These are phyloP conservation scores for Hofmannophila pseudospretella DNA, from an alignment of 2,888 invertebrate species.

Conservation along the genomic window DNA sequence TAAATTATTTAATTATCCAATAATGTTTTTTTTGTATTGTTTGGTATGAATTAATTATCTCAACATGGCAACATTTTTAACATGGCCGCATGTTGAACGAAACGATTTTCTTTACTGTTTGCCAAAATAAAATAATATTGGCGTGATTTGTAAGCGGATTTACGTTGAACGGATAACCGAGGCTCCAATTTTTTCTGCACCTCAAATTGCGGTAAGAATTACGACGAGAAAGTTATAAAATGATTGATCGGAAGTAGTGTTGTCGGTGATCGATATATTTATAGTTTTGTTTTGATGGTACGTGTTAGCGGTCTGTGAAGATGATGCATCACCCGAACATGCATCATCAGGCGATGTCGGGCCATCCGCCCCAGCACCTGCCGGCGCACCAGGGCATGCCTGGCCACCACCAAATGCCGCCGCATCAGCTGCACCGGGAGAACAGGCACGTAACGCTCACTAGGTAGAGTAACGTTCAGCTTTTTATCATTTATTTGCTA, in stretches of 20 bases:
- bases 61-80: slow-evolving; percentile 72
- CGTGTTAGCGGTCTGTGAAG: slow-evolving; percentile 63
- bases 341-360: slow-evolving; percentile 75
- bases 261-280: slow-evolving; percentile 36
- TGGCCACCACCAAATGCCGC: slow-evolving; percentile 80
- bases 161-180: slow-evolving; percentile 53
- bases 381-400: slow-evolving; percentile 65
- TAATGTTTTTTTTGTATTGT: not conserved
- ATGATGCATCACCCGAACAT: slow-evolving; percentile 79
- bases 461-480: slow-evolving; percentile 63
- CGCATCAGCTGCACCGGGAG: slow-evolving; percentile 82
- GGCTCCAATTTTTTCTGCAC: slow-evolving; percentile 35
- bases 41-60: not conserved
- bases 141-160: slow-evolving; percentile 60
- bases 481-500: slow-evolving; percentile 53
- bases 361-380: slow-evolving; percentile 72
- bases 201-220: slow-evolving; percentile 55
- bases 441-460: slow-evolving; percentile 75
- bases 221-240: slow-evolving; percentile 11
- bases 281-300: slow-evolving; percentile 7
- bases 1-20: no score
- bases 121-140: slow-evolving; percentile 76
- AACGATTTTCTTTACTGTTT: slow-evolving; percentile 89
- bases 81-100: slow-evolving; percentile 92
- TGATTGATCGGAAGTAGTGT: slow-evolving; percentile 53